A percentile compares a stretch with the other conserved stretches of the same genome.
phyloP scores from a whole-genome alignment of 2,797 vertebrate genomes.

The Argentina silus region DNA sequence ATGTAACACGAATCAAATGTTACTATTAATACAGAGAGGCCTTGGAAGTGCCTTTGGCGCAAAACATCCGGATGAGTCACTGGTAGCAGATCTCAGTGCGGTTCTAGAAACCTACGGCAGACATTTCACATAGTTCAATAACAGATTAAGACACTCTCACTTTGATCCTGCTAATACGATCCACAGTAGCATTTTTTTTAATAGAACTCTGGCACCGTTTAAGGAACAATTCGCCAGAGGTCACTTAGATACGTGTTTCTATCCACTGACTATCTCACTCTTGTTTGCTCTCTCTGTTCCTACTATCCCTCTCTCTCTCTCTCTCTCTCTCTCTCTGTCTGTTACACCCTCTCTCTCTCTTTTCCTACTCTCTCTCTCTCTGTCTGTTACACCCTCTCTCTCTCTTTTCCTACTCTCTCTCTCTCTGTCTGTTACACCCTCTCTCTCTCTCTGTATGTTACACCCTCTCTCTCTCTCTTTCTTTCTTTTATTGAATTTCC shows the following conservation, averaged over 20 bases:
- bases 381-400: background rate
- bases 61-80: conserved; percentile 56
- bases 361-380: background rate
- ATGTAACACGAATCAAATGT: conserved; percentile 50
- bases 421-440: no score
- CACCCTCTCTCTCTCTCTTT: background rate
- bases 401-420: background rate
- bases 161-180: conserved; percentile 66
- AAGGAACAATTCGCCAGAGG: conserved; percentile 48
- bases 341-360: no score
- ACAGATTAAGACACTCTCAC: conserved; percentile 51
- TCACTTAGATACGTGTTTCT: conserved; percentile 4
- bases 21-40: conserved; percentile 39
- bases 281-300: no score
- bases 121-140: conserved; percentile 61
- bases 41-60: conserved; percentile 40
- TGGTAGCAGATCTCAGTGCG: conserved; percentile 46
- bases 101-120: conserved; percentile 56
- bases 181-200: conserved; percentile 30
- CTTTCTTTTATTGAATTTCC: no score
- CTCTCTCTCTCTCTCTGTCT: background rate
- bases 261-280: no score
- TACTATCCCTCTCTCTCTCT: background rate
- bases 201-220: conserved; percentile 30
- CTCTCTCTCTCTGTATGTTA: background rate